Conservation (phyloP, 2,888 invertebrate species). For the Ferrisia virgata region DNA sequence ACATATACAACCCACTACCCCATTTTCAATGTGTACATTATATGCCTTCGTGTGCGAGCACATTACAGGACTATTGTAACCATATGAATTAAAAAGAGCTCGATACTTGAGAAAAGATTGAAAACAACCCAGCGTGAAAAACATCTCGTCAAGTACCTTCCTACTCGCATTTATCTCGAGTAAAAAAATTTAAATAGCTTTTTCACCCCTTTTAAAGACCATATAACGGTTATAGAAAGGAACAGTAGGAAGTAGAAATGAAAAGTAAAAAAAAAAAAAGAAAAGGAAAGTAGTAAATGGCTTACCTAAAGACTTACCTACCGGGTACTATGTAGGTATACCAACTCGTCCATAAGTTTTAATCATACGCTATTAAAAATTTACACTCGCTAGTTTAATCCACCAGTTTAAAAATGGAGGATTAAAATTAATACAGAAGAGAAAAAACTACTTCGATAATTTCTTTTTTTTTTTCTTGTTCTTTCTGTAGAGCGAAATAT, state of each 20-base stretch:
- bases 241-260: no score
- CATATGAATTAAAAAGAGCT: not conserved
- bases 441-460: not conserved
- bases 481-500: not conserved
- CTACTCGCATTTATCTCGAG: not conserved
- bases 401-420: not conserved
- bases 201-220: not conserved
- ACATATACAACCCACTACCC: not conserved
- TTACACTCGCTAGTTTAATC: not conserved
- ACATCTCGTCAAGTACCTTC: not conserved
- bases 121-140: not conserved
- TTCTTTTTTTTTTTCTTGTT: no score
- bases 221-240: not conserved
- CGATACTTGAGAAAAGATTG: not conserved
- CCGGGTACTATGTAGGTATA: not conserved
- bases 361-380: conserved; percentile 34
- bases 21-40: no score
- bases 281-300: not conserved
- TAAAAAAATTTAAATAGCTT: not conserved
- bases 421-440: not conserved
- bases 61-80: no score
- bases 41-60: not conserved
- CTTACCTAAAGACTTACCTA: no score
- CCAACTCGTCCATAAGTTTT: not conserved
- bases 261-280: no score